phyloP scores from a whole-genome alignment of 2,113 vertebrate species.

The Butastur rufipennis region DNA sequence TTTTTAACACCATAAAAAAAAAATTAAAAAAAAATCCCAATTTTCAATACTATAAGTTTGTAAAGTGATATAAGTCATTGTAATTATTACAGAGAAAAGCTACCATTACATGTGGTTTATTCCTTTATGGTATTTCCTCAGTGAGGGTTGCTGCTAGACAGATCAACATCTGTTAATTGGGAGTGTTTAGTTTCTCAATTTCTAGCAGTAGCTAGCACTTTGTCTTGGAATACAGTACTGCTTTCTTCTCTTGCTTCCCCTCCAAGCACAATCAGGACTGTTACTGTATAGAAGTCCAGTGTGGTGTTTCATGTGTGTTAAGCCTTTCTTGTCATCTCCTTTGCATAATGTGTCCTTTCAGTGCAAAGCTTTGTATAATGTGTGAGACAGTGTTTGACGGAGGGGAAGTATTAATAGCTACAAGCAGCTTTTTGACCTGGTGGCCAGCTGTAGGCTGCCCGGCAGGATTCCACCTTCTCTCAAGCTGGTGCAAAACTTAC shows the following conservation, averaged over 20 bases:
- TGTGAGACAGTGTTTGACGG: neutral
- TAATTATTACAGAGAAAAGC: neutral
- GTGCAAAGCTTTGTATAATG: neutral
- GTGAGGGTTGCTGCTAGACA: neutral
- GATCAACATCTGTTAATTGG: neutral
- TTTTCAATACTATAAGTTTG: neutral
- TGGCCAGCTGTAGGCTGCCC: conserved; percentile 16
- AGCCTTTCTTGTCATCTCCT: conserved; percentile 11
- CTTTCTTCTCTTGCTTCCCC: conserved; percentile 8
- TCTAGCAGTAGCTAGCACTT: neutral
- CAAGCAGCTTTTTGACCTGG: conserved; percentile 44
- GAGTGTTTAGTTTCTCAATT: neutral
- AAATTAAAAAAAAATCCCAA: neutral
- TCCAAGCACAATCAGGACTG: neutral
- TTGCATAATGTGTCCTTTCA: conserved; percentile 41
- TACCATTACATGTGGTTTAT: neutral
- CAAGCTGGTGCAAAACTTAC: neutral
- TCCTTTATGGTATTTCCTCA: neutral
- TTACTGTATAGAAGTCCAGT: neutral
- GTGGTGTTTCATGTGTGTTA: neutral
- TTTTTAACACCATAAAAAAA: neutral
- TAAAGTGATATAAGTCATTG: neutral
- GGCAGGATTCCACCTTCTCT: conserved; percentile 11
- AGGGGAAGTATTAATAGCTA: conserved; percentile 3
- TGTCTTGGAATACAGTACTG: conserved; percentile 14